Percentiles rank a stretch among this genome's conserved stretches.
These are phyloP conservation scores for Luehdorfia chinensis DNA, from an alignment of 1,140 invertebrate genomes.

Conservation along the genomic window DNA sequence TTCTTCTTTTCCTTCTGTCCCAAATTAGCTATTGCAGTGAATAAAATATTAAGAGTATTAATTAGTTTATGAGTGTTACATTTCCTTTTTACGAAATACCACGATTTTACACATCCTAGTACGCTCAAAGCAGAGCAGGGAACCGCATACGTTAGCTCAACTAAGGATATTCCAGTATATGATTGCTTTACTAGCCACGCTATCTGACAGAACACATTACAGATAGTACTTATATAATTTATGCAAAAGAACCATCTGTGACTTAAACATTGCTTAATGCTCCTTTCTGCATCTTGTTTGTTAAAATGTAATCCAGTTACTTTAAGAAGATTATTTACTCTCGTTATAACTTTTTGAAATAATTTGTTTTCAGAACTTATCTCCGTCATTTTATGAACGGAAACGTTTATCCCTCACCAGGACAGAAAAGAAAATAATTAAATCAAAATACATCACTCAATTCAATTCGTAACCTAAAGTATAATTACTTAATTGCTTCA, in stretches of 20 bases:
- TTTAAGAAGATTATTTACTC: not conserved
- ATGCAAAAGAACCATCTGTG: conserved; percentile 3
- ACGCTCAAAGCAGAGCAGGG: not conserved
- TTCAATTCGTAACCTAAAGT: too few species aligned
- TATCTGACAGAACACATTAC: not conserved
- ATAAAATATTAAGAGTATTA: not conserved
- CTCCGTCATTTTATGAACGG: too few species aligned
- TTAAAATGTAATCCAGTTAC: not conserved
- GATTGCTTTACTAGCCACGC: not conserved
- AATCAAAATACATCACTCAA: too few species aligned
- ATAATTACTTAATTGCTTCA: too few species aligned
- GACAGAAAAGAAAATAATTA: too few species aligned
- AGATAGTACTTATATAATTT: not conserved
- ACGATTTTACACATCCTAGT: not conserved
- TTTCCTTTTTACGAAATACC: not conserved
- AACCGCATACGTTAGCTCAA: not conserved
- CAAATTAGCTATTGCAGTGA: not conserved
- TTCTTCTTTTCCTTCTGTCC: not conserved
- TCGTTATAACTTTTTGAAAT: not conserved
- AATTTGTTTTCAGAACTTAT: too few species aligned
- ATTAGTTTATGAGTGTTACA: not conserved
- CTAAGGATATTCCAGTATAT: not conserved
- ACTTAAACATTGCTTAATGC: not conserved
- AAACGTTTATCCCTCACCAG: too few species aligned
- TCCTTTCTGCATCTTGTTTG: not conserved